Base-by-base conservation (phyloP, 2,888 invertebrate genomes). In the Acleris sparsana region DNA sequence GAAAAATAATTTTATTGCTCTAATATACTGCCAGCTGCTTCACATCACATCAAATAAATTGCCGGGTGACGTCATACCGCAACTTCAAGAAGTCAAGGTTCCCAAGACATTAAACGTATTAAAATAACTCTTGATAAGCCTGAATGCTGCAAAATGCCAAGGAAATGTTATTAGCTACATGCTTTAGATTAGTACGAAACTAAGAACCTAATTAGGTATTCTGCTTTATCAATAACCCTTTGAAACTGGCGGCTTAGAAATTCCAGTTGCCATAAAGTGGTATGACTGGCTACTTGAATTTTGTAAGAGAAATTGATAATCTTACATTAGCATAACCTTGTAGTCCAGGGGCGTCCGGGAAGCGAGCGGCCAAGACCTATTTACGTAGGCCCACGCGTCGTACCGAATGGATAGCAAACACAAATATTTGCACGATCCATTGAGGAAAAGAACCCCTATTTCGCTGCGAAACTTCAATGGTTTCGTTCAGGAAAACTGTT, bases 351-450 rank as follows among this genome's bases (percentile, higher is more conserved):
- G 60, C 72, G 67, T 52, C 61, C 69, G 74, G 75, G 74, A 78
- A 51, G 48, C 73, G 72, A 69, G 67, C 67, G 78, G 66, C 79
- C 80, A 70, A 82, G 83, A 85, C 83, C 81, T 83, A 87, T 83
- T 85, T 85, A 73, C 75, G 75, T 71, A 72, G 76, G 76, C 73
- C 71, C 73, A 73, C 74, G 76, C 75, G 76, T 75, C 73, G 69
- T 68, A 75, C 71, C 76, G 78, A 83, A 83, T 82, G 76, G 73
- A 82, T 80, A 75, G 73, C 77, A 81, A 82, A 81, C 73, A 80
- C 79, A 77, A 69, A 72, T 69, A 72, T 72, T 73, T 77, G 73
- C 71, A 29, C 57, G 17, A 69, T 51, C 43, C 72, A 74, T 74
- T 74, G 71, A 70, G 69, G 69, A 66, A 25, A 33, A 9, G 68